Evolutionary conservation across 2,113 vertebrate genomes (phyloP).

Genomic region (Neopipo cinnamomea): DNA sequence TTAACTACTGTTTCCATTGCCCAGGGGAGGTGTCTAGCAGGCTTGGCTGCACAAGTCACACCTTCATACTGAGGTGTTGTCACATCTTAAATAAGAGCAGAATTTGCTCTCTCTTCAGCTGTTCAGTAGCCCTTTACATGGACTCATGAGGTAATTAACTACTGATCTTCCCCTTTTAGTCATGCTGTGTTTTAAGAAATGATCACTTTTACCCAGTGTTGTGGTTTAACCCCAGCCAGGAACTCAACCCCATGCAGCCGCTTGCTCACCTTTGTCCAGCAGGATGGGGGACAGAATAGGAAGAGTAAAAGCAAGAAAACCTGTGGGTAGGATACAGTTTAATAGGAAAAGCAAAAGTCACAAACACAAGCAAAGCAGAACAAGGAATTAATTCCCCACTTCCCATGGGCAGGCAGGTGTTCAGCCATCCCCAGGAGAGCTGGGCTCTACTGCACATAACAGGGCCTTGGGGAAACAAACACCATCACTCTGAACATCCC

Average conservation of each 20-base stretch:
- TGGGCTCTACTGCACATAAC: accelerated
- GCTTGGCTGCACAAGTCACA: not conserved
- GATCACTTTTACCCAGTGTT: not conserved
- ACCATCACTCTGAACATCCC: no score
- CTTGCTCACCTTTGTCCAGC: not conserved
- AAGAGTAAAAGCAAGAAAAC: not conserved
- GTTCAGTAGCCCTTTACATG: not conserved
- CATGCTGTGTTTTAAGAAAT: not conserved
- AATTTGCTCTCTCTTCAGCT: not conserved
- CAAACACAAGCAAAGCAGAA: not conserved
- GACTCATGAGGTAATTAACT: not conserved
- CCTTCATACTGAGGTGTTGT: not conserved
- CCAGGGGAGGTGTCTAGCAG: not conserved
- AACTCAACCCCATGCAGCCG: not conserved
- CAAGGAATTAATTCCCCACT: not conserved
- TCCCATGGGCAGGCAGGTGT: not conserved
- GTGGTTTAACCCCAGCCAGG: not conserved
- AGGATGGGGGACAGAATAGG: not conserved
- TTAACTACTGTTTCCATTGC: not conserved
- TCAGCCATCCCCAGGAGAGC: not conserved
- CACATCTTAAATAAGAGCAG: not conserved
- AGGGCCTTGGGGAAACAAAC: not conserved
- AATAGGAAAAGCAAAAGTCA: not conserved
- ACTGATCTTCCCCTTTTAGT: not conserved
- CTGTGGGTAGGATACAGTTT: not conserved